phyloP scores from a whole-genome alignment of 2,113 vertebrate genomes.

The Damaliscus lunatus region DNA sequence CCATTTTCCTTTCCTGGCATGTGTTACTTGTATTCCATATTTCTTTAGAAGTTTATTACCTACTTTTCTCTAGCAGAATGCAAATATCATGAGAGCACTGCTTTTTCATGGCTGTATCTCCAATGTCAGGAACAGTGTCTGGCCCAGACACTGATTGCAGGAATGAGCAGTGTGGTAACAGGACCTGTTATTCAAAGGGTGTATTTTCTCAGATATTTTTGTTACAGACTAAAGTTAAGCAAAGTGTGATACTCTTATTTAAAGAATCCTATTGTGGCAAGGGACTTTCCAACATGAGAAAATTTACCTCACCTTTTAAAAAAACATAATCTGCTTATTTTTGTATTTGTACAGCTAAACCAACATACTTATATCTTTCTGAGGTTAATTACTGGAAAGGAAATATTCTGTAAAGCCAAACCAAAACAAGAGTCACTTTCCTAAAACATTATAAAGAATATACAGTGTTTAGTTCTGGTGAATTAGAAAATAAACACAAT shows the following conservation, averaged over 20 bases:
- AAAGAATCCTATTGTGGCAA: not conserved
- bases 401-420: conserved; percentile 22
- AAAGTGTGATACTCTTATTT: not conserved
- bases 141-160: not conserved
- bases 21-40: not conserved
- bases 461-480: not conserved
- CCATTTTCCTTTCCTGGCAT: not conserved
- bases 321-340: not conserved
- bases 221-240: not conserved
- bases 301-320: not conserved
- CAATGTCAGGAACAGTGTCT: not conserved
- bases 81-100: not conserved
- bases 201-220: not conserved
- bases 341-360: not conserved
- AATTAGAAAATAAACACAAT: not conserved
- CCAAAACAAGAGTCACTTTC: not conserved
- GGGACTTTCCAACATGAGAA: not conserved
- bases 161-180: not conserved
- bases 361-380: not conserved
- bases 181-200: not conserved
- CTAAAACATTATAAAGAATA: not conserved
- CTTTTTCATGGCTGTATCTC: not conserved
- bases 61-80: not conserved
- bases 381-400: conserved; percentile 22
- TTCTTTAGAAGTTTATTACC: not conserved